Conservation (phyloP, 2,797 vertebrate genomes). For the Eulemur albifrons region DNA sequence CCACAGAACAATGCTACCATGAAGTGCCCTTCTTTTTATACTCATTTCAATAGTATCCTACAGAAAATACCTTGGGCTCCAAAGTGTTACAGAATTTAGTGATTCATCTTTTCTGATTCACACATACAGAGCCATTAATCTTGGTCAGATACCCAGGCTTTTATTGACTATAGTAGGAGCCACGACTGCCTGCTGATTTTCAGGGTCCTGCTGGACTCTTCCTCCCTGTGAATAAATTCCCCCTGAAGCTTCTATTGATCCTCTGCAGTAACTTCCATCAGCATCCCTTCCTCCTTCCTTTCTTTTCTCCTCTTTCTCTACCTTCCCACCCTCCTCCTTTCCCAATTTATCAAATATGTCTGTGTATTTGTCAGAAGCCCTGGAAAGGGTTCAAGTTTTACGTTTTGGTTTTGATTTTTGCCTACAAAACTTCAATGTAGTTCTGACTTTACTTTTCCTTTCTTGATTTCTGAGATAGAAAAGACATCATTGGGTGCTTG, state of each 20-base stretch:
- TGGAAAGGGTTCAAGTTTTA: not conserved
- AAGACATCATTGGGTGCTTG: not conserved
- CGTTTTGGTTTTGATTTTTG: slow-evolving; percentile 8
- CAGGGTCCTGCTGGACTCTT: not conserved
- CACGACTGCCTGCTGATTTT: not conserved
- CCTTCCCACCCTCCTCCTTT: not conserved
- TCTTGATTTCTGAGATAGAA: slow-evolving; percentile 8
- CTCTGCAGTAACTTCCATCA: not conserved
- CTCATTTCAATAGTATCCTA: not conserved
- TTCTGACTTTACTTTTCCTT: not conserved
- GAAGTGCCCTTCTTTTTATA: not conserved
- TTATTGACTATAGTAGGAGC: not conserved
- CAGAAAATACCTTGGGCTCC: not conserved
- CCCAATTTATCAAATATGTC: not conserved
- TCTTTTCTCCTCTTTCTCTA: not conserved
- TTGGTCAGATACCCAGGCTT: not conserved
- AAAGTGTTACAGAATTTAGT: slow-evolving; percentile 7
- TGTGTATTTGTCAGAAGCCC: not conserved
- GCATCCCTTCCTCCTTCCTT: not conserved
- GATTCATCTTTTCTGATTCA: slow-evolving; percentile 33
- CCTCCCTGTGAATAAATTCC: not conserved
- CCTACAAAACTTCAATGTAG: not conserved
- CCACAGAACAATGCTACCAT: not conserved
- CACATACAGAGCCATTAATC: not conserved
- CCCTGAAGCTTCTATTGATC: not conserved